Evolutionary conservation across 1,140 invertebrate genomes (phyloP), one percentile per base, ranked within the genome.

Genomic region (Drosophila kurseongensis): DNA sequence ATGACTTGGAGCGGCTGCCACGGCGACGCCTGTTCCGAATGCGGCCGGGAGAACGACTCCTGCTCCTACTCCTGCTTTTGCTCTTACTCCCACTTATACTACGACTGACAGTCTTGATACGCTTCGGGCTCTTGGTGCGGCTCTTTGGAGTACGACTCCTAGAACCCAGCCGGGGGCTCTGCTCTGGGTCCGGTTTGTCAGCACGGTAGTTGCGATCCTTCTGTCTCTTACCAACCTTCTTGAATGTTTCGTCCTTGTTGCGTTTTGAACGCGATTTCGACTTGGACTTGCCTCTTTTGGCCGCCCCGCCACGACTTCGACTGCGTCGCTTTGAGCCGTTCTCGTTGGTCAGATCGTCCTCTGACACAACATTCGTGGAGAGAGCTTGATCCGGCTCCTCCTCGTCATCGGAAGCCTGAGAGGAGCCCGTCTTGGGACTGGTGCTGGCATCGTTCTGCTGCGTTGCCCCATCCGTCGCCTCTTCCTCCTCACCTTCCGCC

Each of bases 141-240:
- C 38, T 41, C 18, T 27, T 23, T 27, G 36, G 52, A 36, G 59
- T 52, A 7, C 48, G 60, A 38, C 58, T 67, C n/a, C 60, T 16
- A 9, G 65, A 68, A 4, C 29, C 36, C 7, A 59, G 50, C 16
- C 18, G 45, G 4, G 59, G 13, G 35, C 2, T 32, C 9, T n/a
- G 14, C 10, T 62, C 52, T 32, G 66, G 35, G 23, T 51, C 5
- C 48, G 60, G 81, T 75, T 92, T 93, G 51, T 96, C 95, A 44
- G 96, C 96, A 1, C 97, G 93, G 83, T 97, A 98, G 80, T 96
- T 97, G 56, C 97, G 93, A 71, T 96, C 96, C 86, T 97, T 97
- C 6, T 95, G 95, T 74, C 93, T 95, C 83, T 96, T 97, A 9
- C 96, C 96, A 1, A 96, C 93, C 91, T 97, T 97, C 78, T 97